Conservation (phyloP, 2,888 invertebrate species). For the Timema cristinae region DNA sequence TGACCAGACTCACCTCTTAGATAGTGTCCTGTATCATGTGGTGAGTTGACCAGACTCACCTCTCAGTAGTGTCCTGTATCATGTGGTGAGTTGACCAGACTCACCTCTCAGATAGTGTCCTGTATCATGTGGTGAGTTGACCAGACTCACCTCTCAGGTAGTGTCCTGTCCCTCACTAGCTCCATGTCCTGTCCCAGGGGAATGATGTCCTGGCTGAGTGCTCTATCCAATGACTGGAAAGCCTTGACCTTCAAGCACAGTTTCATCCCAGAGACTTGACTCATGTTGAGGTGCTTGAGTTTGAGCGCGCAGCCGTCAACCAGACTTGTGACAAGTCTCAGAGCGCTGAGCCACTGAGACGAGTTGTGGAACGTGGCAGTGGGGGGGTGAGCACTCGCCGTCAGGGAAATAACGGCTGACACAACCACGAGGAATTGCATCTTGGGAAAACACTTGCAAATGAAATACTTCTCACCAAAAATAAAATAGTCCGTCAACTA, state of each 20-base stretch:
- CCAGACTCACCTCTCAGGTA: background rate
- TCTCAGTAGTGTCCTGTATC: background rate
- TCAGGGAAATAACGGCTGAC: no score
- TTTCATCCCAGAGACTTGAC: slow-evolving; percentile 30
- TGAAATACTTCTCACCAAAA: no score
- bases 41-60: no score
- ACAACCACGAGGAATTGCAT: no score
- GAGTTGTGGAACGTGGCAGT: no score
- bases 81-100: background rate
- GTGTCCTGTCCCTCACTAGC: slow-evolving; percentile 50
- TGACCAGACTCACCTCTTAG: background rate
- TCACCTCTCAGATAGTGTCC: background rate
- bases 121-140: background rate
- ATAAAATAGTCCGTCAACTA: no score
- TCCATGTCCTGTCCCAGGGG: slow-evolving; percentile 60
- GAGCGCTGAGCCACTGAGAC: no score
- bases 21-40: slow-evolving; percentile 42
- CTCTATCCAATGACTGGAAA: slow-evolving; percentile 56
- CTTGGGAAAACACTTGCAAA: no score
- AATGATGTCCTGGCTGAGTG: slow-evolving; percentile 57
- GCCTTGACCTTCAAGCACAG: slow-evolving; percentile 41
- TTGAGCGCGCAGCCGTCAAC: no score
- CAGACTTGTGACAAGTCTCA: no score
- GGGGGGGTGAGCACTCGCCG: no score
- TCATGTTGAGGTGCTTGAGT: no score